Conservation (phyloP, 1,140 invertebrate species). For the Riptortus pedestris region DNA sequence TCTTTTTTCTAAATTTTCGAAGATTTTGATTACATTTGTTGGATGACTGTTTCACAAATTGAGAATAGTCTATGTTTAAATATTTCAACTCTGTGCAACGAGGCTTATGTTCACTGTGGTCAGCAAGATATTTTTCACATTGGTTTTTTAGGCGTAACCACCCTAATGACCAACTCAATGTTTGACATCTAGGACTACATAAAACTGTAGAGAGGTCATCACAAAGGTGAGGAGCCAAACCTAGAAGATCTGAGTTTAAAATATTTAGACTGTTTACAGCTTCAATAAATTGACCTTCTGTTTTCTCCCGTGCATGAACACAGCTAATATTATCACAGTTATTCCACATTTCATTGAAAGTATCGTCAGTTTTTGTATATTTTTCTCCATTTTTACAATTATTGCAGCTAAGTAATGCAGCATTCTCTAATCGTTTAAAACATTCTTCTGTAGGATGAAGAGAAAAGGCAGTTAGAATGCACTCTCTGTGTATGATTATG, state of each 20-base stretch:
- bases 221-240: slow-evolving; percentile 44
- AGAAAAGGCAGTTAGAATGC: slow-evolving; percentile 53
- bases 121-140: slow-evolving; percentile 49
- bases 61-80: slow-evolving; percentile 52
- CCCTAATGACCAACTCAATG: slow-evolving; percentile 48
- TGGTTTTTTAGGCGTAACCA: slow-evolving; percentile 47
- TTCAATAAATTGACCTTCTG: slow-evolving; percentile 4
- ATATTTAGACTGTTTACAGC: slow-evolving; percentile 25
- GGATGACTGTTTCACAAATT: slow-evolving; percentile 41
- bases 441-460: slow-evolving; percentile 46
- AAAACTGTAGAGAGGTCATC: slow-evolving; percentile 51
- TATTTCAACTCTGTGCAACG: slow-evolving; percentile 40
- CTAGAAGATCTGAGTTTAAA: slow-evolving; percentile 18
- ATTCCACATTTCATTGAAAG: background rate
- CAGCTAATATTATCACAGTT: background rate
- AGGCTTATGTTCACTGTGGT: slow-evolving; percentile 43
- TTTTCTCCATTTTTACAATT: background rate
- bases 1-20: background rate
- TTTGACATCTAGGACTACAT: slow-evolving; percentile 49
- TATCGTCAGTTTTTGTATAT: background rate
- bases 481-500: slow-evolving; percentile 47
- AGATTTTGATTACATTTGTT: background rate
- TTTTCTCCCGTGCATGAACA: background rate
- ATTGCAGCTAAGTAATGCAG: background rate
- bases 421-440: slow-evolving; percentile 41